phyloP scores from a whole-genome alignment of 2,888 invertebrate species.

The Entomobrya proxima region DNA sequence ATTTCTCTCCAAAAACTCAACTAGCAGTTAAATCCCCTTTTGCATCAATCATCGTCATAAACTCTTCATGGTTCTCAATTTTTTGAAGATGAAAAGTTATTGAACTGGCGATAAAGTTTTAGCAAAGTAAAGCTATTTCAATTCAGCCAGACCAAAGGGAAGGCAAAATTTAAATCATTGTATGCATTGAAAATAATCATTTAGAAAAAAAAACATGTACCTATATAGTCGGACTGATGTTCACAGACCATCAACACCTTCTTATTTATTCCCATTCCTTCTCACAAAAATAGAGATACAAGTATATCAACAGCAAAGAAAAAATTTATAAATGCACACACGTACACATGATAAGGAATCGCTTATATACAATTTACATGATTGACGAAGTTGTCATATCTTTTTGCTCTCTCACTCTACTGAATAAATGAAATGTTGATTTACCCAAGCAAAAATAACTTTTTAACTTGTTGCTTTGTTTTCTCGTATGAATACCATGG shows the following conservation, averaged over 20 bases:
- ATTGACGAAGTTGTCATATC: too few species aligned
- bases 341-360: too few species aligned
- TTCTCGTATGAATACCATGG: not conserved
- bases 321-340: too few species aligned
- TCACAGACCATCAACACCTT: too few species aligned
- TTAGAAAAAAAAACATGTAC: too few species aligned
- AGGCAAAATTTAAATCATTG: not conserved
- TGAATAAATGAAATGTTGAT: not conserved
- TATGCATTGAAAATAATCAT: too few species aligned
- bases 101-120: too few species aligned
- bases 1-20: not conserved
- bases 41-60: constrained; percentile 22
- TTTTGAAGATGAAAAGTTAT: constrained; percentile 8
- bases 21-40: not conserved
- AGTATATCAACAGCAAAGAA: too few species aligned
- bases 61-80: constrained; percentile 15
- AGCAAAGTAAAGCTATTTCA: not conserved
- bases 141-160: not conserved
- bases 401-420: not conserved
- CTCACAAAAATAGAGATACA: too few species aligned
- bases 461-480: not conserved
- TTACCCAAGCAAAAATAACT: not conserved
- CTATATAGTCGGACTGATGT: too few species aligned
- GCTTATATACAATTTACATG: too few species aligned
- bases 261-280: too few species aligned